These are phyloP conservation scores for Anorthoa munda DNA, from an alignment of 2,888 invertebrate genomes.

Conservation along the genomic window DNA sequence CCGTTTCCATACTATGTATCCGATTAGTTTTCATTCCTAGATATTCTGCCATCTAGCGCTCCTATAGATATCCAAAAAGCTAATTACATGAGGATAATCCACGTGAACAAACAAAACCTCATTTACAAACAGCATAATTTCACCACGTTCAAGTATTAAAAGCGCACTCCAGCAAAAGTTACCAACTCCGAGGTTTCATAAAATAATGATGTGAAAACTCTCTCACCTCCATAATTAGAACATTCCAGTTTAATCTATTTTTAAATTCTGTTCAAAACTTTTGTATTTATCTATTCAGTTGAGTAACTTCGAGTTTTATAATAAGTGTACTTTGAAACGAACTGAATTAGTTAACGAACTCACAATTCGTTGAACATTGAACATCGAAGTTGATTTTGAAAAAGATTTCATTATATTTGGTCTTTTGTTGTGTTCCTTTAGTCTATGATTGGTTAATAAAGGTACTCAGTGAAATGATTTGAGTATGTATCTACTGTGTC, in stretches of 20 bases:
- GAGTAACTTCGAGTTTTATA: slow-evolving; percentile 20
- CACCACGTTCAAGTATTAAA: slow-evolving; percentile 20
- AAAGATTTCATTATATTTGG: slow-evolving; percentile 24
- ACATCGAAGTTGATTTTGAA: slow-evolving; percentile 11
- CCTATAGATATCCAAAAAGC: no score
- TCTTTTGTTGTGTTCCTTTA: slow-evolving; percentile 35
- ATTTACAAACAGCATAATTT: slow-evolving; percentile 2
- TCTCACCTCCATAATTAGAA: slow-evolving; percentile 40
- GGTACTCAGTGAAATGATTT: slow-evolving; percentile 9
- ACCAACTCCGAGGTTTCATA: slow-evolving; percentile 16
- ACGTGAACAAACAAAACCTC: neutral
- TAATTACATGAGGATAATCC: neutral
- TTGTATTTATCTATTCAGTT: slow-evolving; percentile 26
- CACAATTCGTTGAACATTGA: slow-evolving; percentile 46
- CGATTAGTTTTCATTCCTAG: no score
- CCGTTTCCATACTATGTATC: no score
- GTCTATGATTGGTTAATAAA: slow-evolving; percentile 1
- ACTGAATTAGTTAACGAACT: slow-evolving; percentile 39
- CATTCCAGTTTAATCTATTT: slow-evolving; percentile 39
- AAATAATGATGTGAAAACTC: slow-evolving; percentile 57
- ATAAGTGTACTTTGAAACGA: slow-evolving; percentile 47
- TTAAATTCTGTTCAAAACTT: slow-evolving; percentile 43
- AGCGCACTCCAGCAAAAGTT: slow-evolving; percentile 32
- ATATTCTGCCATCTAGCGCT: no score
- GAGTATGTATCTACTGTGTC: no score